Base-by-base conservation (phyloP, 1,140 invertebrate species). In the Drosophila mojavensis region DNA sequence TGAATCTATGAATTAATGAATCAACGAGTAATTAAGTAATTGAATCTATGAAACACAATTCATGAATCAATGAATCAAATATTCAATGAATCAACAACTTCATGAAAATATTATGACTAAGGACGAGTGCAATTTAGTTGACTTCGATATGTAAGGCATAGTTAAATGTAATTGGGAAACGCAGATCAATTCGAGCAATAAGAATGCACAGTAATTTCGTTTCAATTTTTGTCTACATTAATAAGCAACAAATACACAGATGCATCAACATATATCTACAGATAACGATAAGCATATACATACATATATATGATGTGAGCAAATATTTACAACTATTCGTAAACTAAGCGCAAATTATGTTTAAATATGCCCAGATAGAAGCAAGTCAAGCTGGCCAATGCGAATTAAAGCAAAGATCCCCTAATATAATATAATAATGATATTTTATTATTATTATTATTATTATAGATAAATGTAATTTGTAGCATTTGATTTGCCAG, bases 151-250 rank as follows among this genome's bases (percentile, higher is more conserved):
- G 15, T 51, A 54, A 60, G 65, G 41, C 50, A 55, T 83, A 77
- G 53, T 53, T 79, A 73, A 68, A 61, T 66, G 50, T 74, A 69
- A 70, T 63, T 69, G 58, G 55, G 64, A 72, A 64, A 68, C 33
- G 50, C 4, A 60, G 43, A 51, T 72, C 62, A 72, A 66, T 72
- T 72, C 20, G 15, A 60, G 28, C n/a, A 59, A 47, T 28, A 64
- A 50, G 36, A 39, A 39, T 39, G 36, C 41, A 36, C 36, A 45
- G 47, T 61, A 53, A 43, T 59, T n/a, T 67, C 56, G 55, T 60
- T 68, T 60, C 47, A 51, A 33, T 59, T 77, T 64, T 67, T 58
- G 36, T 54, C 50, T 54, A 61, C 41, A 36, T 61, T 33, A 17
- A 47, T 47, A 69, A 69, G 48, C 47, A 30, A 30, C 50, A 41